phyloP scores from a whole-genome alignment of 1,140 invertebrate genomes.

The Danaus plexippus region DNA sequence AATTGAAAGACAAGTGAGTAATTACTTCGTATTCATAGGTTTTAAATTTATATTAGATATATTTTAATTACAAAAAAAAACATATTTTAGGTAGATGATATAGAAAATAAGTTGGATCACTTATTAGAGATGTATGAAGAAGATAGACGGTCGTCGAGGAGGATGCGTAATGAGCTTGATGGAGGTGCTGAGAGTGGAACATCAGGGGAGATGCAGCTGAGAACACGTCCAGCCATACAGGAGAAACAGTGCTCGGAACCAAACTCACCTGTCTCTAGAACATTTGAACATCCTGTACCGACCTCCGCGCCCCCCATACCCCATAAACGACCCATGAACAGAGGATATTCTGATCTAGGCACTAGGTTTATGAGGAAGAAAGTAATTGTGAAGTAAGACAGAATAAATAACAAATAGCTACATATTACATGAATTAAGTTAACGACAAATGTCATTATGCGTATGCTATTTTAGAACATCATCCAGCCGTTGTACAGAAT shows the following conservation, averaged over 20 bases:
- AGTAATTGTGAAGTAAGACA: conserved; percentile 79
- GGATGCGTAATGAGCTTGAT: conserved; percentile 41
- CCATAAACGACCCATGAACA: conserved; percentile 76
- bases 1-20: conserved; percentile 91
- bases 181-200: conserved; percentile 36
- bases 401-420: not conserved
- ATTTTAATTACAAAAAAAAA: conserved; percentile 2
- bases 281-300: conserved; percentile 43
- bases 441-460: conserved; percentile 7
- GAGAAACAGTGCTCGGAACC: conserved; percentile 86
- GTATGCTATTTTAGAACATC: conserved; percentile 65
- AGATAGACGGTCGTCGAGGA: conserved; percentile 80
- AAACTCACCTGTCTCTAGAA: conserved; percentile 75
- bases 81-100: conserved; percentile 87
- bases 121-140: conserved; percentile 94
- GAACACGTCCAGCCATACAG: conserved; percentile 75
- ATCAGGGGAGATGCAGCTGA: conserved; percentile 29
- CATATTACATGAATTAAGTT: not conserved
- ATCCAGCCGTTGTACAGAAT: conserved; percentile 69
- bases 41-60: too few species aligned
- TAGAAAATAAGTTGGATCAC: conserved; percentile 93
- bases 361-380: conserved; percentile 84
- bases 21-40: not conserved
- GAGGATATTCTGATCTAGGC: conserved; percentile 85
- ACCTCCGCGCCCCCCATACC: conserved; percentile 42